A percentile compares a stretch with the other conserved stretches of the same genome.
These are phyloP conservation scores for Sarcophaga caerulescens DNA, from an alignment of 2,888 invertebrate genomes.

Conservation along the genomic window DNA sequence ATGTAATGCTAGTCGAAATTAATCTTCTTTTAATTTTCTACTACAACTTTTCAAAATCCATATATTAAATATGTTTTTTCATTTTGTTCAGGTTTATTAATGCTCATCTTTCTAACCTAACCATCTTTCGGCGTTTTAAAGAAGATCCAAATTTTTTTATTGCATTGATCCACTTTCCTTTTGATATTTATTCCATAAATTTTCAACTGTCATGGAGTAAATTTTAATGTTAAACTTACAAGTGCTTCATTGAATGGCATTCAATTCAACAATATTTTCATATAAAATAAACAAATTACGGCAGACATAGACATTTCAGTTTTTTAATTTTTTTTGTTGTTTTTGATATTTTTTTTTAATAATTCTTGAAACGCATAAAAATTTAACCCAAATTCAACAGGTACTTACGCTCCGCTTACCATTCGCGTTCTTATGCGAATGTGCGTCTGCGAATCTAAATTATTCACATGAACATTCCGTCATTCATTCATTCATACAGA, in stretches of 20 bases:
- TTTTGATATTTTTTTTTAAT: slow-evolving; percentile 15
- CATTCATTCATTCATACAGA: background rate
- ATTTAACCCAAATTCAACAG: slow-evolving; percentile 64
- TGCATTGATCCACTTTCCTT: slow-evolving; percentile 19
- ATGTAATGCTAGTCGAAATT: too few species aligned
- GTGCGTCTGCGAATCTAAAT: slow-evolving; percentile 56
- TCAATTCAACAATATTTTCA: slow-evolving; percentile 2
- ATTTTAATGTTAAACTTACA: background rate
- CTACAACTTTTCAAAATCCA: too few species aligned
- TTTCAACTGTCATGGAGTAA: background rate
- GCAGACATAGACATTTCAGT: slow-evolving; percentile 26
- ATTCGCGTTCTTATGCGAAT: slow-evolving; percentile 29
- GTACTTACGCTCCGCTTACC: slow-evolving; percentile 12
- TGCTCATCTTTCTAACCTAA: too few species aligned
- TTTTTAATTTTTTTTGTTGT: background rate
- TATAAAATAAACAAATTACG: slow-evolving; percentile 4
- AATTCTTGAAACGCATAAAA: slow-evolving; percentile 62
- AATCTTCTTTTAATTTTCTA: too few species aligned
- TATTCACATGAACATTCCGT: slow-evolving; percentile 16
- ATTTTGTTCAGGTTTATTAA: too few species aligned
- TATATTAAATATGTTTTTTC: too few species aligned
- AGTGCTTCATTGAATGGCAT: background rate
- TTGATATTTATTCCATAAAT: background rate
- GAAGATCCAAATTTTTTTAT: background rate
- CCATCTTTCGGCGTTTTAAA: background rate